These are phyloP conservation scores for Bradypodion pumilum DNA, from an alignment of 2,797 vertebrate species.

Conservation along the genomic window DNA sequence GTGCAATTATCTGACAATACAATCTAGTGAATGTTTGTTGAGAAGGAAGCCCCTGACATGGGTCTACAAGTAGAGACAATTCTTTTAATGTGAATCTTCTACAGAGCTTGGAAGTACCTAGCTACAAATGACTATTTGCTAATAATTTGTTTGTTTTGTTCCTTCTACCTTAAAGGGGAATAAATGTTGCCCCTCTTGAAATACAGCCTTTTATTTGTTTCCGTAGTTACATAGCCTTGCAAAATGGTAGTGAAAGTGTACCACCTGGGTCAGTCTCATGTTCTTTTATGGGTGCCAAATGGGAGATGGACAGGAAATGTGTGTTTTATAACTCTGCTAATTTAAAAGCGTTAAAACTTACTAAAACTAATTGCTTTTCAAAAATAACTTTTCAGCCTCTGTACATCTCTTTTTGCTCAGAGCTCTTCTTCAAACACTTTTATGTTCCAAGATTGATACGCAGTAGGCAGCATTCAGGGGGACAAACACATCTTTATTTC, in stretches of 20 bases:
- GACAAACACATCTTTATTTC: no score
- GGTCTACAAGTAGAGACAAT: background rate
- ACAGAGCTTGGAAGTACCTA: background rate
- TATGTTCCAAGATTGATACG: no score
- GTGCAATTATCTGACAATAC: background rate
- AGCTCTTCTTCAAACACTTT: no score
- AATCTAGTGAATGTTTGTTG: background rate
- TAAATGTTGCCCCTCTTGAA: background rate
- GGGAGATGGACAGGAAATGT: background rate
- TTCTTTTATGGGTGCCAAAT: background rate
- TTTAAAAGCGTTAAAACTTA: background rate
- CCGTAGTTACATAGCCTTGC: background rate
- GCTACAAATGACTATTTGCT: background rate
- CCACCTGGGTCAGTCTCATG: background rate
- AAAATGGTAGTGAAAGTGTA: background rate
- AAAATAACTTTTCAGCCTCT: no score
- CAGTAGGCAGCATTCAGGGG: no score
- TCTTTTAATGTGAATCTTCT: background rate
- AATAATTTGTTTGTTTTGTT: background rate
- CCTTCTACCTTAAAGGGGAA: background rate
- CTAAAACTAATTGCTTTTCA: no score
- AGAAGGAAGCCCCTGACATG: background rate
- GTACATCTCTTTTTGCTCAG: no score
- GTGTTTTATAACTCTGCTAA: background rate
- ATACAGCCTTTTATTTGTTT: background rate